phyloP scores from a whole-genome alignment of 30 jellyfish, hydroid and myxozoan species.

The Chrysaora quinquecirrha region DNA sequence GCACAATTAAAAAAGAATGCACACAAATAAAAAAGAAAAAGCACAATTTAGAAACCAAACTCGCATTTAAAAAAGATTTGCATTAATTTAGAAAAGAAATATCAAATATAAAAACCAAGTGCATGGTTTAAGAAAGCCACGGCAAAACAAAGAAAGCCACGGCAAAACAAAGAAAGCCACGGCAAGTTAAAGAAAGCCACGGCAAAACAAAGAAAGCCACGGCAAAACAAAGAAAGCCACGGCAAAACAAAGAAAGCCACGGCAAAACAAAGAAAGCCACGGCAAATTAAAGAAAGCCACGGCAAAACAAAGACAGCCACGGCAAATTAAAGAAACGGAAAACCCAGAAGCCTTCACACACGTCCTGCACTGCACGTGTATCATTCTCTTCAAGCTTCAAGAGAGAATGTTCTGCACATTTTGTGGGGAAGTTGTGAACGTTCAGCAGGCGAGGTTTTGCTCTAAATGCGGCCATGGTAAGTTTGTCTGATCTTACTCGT shows the following conservation, averaged over 20 bases:
- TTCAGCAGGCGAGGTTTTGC: neutral
- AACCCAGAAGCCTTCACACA: too few species aligned
- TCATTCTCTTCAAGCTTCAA: too few species aligned
- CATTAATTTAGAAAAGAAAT: too few species aligned
- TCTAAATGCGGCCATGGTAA: neutral
- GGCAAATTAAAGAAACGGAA: neutral
- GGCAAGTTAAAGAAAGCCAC: too few species aligned
- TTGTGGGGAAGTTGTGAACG: neutral
- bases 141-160: too few species aligned
- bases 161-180: too few species aligned
- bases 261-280: constrained; percentile 7
- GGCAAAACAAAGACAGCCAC: constrained; percentile 23
- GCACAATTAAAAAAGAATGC: neutral
- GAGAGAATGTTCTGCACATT: neutral
- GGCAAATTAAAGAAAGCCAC: constrained; percentile 16
- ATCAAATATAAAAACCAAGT: too few species aligned
- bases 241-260: neutral
- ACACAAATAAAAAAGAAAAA: neutral
- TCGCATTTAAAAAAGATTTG: too few species aligned
- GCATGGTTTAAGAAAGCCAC: too few species aligned
- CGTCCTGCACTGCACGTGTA: too few species aligned
- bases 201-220: constrained; percentile 1
- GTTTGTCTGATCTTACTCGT: too few species aligned
- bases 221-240: neutral
- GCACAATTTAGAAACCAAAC: neutral